These are phyloP conservation scores for Pyrgilauda ruficollis DNA, from an alignment of 2,113 vertebrate genomes.

Conservation along the genomic window DNA sequence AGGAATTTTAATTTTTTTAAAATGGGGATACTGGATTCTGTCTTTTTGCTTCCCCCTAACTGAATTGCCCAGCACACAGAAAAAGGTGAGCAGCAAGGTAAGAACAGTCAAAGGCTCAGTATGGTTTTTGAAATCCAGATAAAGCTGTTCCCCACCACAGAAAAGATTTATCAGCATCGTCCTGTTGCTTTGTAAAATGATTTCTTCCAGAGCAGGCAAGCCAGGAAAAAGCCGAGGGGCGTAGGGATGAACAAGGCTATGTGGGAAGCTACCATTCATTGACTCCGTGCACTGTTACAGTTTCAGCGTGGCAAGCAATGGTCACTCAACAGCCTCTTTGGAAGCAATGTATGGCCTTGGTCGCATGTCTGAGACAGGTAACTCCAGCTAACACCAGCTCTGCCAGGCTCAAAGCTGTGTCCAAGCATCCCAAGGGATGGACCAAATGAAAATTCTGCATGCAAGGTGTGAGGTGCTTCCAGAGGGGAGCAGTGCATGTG, in stretches of 20 bases:
- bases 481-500: neutral
- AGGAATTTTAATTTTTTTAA: neutral
- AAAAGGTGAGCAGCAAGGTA: neutral
- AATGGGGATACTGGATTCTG: neutral
- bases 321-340: neutral
- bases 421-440: neutral
- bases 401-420: neutral
- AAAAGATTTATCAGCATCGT: neutral
- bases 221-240: neutral
- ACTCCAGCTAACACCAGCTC: accelerated
- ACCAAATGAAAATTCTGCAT: neutral
- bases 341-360: neutral
- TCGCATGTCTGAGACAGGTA: neutral
- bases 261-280: neutral
- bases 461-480: too few species aligned
- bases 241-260: neutral
- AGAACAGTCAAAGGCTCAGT: neutral
- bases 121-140: neutral
- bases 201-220: neutral
- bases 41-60: neutral
- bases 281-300: neutral
- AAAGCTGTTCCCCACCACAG: neutral
- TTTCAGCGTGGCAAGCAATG: neutral
- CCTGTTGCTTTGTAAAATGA: neutral
- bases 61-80: neutral